Percentiles rank a stretch among this genome's conserved stretches.
Evolutionary conservation across 1,140 invertebrate genomes (phyloP).

Genomic region (Nasonia giraulti): DNA sequence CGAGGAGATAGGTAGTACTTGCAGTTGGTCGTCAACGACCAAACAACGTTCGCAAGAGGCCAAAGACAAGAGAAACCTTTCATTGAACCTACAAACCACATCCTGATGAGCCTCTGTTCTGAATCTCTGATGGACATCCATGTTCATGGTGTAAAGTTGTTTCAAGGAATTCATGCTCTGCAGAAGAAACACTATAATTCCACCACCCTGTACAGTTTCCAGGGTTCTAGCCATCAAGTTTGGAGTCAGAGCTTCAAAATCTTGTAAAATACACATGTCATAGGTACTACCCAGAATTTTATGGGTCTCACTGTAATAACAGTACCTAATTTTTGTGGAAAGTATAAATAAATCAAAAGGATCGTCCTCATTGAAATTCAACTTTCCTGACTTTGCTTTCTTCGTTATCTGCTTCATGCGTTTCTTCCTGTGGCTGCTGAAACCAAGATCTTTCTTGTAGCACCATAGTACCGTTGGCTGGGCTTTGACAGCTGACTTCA

Average conservation of each 20-base stretch:
- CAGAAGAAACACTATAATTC: constrained; percentile 92
- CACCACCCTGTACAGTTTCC: constrained; percentile 99
- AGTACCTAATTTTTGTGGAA: constrained; percentile 96
- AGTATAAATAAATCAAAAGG: constrained; percentile 97
- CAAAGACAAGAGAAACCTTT: constrained; percentile 95
- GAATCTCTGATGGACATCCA: constrained; percentile 98
- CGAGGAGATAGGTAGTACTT: constrained; percentile 94
- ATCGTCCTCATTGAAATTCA: constrained; percentile 96
- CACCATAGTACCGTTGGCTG: constrained; percentile 97
- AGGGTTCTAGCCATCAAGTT: constrained; percentile 97
- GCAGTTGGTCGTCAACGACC: constrained; percentile 95
- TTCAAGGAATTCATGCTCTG: constrained; percentile 91
- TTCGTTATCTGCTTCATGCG: constrained; percentile 90
- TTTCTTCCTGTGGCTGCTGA: constrained; percentile 96
- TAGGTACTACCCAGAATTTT: constrained; percentile 98
- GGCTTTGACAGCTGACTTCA: constrained; percentile 94
- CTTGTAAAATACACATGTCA: constrained; percentile 96
- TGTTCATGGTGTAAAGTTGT: constrained; percentile 96
- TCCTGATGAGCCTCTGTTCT: constrained; percentile 96
- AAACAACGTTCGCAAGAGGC: constrained; percentile 91
- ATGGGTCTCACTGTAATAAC: constrained; percentile 98
- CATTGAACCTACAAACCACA: constrained; percentile 96
- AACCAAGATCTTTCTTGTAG: constrained; percentile 97
- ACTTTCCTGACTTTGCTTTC: constrained; percentile 91
- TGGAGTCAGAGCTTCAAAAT: constrained; percentile 99